These are phyloP conservation scores for Coranthus polyacanthus DNA, from an alignment of 2,797 vertebrate genomes.

Conservation along the genomic window DNA sequence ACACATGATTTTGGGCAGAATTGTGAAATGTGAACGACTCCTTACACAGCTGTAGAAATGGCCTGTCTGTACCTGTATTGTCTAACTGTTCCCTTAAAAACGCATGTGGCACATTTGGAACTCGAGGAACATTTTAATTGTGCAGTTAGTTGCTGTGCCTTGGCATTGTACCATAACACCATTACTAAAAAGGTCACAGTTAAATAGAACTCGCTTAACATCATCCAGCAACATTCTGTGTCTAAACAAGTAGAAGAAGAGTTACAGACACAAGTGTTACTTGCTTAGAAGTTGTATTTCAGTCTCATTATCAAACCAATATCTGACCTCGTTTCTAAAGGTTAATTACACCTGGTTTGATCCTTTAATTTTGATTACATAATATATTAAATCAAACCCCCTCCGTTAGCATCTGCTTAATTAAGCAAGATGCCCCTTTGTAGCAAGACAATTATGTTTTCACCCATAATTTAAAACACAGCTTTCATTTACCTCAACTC, in stretches of 20 bases:
- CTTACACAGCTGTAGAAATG: no score
- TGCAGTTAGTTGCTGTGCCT: conserved; percentile 19
- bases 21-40: no score
- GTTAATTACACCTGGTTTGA: not conserved
- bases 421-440: not conserved
- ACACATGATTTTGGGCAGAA: not conserved
- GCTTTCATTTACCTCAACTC: not conserved
- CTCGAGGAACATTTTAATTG: conserved; percentile 3
- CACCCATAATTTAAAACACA: not conserved
- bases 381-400: not conserved
- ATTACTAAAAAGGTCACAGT: conserved; percentile 9
- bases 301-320: not conserved
- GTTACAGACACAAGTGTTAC: no score
- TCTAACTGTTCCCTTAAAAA: no score
- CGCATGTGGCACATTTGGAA: no score
- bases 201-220: conserved; percentile 6
- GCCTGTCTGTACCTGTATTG: no score
- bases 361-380: not conserved
- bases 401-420: not conserved
- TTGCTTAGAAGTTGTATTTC: no score
- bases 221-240: not conserved
- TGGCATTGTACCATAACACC: not conserved
- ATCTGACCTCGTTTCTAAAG: not conserved
- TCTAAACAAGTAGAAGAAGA: conserved; percentile 17
- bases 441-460: not conserved